phyloP scores from a whole-genome alignment of 2,113 vertebrate genomes.

The Amblyopsis rosae region DNA sequence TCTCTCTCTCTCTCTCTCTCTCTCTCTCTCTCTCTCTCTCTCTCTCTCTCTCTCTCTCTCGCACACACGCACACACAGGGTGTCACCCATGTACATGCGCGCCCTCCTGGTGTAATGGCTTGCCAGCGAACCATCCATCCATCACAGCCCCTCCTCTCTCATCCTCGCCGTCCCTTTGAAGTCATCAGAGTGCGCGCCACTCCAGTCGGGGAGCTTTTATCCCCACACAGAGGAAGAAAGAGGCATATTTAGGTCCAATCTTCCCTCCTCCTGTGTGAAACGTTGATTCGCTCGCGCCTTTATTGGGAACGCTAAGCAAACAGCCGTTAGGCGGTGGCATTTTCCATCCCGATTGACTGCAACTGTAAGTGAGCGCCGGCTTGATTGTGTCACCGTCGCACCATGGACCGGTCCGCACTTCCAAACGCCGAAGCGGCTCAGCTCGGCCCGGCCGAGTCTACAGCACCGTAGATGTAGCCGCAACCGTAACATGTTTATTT shows the following conservation, averaged over 20 bases:
- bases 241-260: slow-evolving; percentile 63
- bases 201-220: slow-evolving; percentile 66
- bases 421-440: background rate
- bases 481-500: no score
- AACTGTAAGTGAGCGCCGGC: slow-evolving; percentile 46
- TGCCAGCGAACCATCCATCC: slow-evolving; percentile 48
- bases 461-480: no score
- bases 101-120: background rate
- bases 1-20: slow-evolving; percentile 14
- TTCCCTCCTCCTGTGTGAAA: slow-evolving; percentile 61
- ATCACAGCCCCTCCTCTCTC: slow-evolving; percentile 53
- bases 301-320: slow-evolving; percentile 66
- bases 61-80: background rate
- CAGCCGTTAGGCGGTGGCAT: slow-evolving; percentile 48
- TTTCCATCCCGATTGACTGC: slow-evolving; percentile 56
- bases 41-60: background rate
- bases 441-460: background rate
- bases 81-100: background rate
- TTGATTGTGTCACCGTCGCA: slow-evolving; percentile 49
- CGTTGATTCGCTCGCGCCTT: slow-evolving; percentile 64
- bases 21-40: background rate
- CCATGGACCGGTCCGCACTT: background rate
- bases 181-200: slow-evolving; percentile 60
- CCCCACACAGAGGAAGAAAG: slow-evolving; percentile 49
- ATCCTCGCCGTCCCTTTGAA: slow-evolving; percentile 69